Base-by-base conservation (phyloP, 2,797 vertebrate species). In the Fratercula arctica region DNA sequence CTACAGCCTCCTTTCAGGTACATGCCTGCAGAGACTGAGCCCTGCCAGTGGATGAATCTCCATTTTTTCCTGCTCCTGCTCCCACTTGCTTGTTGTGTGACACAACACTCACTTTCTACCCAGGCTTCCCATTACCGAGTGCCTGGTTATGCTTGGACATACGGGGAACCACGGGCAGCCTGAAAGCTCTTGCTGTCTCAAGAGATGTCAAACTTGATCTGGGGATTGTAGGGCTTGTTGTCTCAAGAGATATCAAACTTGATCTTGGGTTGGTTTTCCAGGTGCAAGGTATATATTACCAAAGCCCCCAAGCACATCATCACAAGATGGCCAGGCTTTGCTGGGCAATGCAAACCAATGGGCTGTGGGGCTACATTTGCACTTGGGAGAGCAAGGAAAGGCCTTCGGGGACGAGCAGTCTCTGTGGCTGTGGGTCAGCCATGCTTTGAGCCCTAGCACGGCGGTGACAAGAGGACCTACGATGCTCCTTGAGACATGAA, bases 401-500 rank as follows among this genome's bases (percentile, higher is more conserved):
- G 9, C 25, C 39, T n/a, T 24, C 33, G 35, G 60, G n/a, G 50
- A 15, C 0, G 1, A 13, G 18, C 0, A 4, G 45, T 9, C 19
- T 17, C 37, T 11, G 41, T 10, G 60, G 28, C 0, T 37, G 48
- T 2, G 61, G 16, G 25, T 37, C 61, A 74, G 66, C 69, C 41
- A 0, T 2, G 26, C 31, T 60, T 35, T 10, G 43, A 70, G 72
- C 25, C 35, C 35, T 2, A 28, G 21, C 46, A 9, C 0, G 24
- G 26, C 6, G 35, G 19, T 16, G 46, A 39, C 33, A 4, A 8
- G 35, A 45, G 29, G 31, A 50, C 13, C 16, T 1, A 9, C 10
- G 0, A 28, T 9, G 17, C 21, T 25, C 18, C 15, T 17, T 0
- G 29, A 35, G 20, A 7, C 35, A 4, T 0, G 1, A 35, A 10